Evolutionary conservation across 2,888 invertebrate genomes (phyloP).

Genomic region (Cantharis flavilabris): DNA sequence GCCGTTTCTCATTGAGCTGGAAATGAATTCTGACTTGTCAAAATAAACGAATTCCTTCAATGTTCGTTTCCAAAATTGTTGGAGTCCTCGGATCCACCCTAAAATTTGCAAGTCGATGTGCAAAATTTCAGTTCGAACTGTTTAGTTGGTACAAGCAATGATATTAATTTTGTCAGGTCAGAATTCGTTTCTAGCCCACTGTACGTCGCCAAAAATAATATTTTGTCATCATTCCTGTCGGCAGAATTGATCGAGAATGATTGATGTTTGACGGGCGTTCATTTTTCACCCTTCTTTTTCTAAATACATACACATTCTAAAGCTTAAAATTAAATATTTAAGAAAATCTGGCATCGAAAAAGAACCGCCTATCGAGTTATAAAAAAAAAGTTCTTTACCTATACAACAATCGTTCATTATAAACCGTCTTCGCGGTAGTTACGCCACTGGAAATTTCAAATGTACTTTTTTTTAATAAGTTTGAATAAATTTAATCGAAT

Average conservation of each 20-base stretch:
- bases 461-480: background rate
- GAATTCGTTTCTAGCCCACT: no score
- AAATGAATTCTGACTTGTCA: no score
- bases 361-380: background rate
- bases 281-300: background rate
- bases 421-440: background rate
- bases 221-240: constrained; percentile 12
- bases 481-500: background rate
- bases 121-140: no score
- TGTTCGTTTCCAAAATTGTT: no score
- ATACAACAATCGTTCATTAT: background rate
- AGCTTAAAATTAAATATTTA: background rate
- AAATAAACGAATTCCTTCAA: no score
- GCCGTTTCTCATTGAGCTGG: background rate
- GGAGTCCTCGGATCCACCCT: no score
- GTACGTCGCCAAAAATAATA: constrained; percentile 7
- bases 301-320: background rate
- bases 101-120: no score
- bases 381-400: background rate
- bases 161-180: no score
- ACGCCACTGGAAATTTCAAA: background rate
- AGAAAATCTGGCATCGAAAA: background rate
- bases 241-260: constrained; percentile 22
- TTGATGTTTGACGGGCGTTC: constrained; percentile 9
- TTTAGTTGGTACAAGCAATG: no score